phyloP scores from a whole-genome alignment of 2,797 vertebrate genomes.

The Nyctibius grandis region DNA sequence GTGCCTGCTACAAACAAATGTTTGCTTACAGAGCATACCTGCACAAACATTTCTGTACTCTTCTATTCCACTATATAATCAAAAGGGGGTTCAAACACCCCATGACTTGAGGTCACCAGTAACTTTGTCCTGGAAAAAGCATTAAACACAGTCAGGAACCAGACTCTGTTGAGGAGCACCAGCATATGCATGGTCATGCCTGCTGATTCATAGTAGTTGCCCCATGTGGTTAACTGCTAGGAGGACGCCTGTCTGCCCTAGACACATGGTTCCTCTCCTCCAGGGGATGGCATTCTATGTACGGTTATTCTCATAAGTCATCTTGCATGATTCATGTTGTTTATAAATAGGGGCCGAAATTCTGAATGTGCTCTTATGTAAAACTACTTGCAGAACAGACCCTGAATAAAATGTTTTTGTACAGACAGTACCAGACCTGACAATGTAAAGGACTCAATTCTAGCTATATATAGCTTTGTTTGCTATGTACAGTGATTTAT shows the following conservation, averaged over 20 bases:
- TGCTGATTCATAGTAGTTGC: neutral
- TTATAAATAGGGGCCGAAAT: neutral
- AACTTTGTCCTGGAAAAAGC: neutral
- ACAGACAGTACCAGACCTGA: neutral
- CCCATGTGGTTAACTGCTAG: neutral
- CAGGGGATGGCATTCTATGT: rapidly evolving
- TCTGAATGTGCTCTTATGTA: neutral
- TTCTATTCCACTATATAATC: neutral
- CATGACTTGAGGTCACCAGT: neutral
- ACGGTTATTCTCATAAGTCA: neutral
- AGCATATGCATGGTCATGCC: neutral
- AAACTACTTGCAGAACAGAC: neutral
- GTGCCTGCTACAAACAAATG: neutral
- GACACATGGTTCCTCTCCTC: neutral
- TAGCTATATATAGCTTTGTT: neutral
- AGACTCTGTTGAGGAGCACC: neutral
- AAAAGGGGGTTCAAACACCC: neutral
- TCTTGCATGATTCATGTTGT: neutral
- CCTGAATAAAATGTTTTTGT: neutral
- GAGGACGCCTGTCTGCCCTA: neutral
- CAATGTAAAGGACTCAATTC: neutral
- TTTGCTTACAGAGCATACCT: neutral
- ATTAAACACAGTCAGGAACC: neutral
- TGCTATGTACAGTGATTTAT: neutral
- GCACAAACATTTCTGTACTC: neutral